A percentile compares a stretch with the other conserved stretches of the same genome.
Conservation (phyloP, 2,797 vertebrate species). For the Xenentodon cancila region DNA sequence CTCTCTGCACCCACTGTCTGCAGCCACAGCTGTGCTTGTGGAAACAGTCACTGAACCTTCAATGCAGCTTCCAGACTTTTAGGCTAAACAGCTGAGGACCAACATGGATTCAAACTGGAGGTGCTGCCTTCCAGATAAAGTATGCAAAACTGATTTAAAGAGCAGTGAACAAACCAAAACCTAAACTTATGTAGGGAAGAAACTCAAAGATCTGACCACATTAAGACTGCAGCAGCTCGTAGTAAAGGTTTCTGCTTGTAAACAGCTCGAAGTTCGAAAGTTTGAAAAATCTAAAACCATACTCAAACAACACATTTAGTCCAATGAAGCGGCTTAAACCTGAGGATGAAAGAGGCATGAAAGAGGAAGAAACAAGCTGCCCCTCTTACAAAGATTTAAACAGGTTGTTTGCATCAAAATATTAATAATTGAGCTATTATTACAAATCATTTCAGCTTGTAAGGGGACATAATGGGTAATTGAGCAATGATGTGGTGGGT, state of each 20-base stretch:
- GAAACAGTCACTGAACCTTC: constrained; percentile 9
- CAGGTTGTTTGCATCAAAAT: background rate
- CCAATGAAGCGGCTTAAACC: background rate
- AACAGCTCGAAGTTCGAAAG: too few species aligned
- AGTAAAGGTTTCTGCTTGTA: too few species aligned
- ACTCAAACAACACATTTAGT: background rate
- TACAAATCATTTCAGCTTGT: constrained; percentile 18
- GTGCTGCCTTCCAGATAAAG: too few species aligned
- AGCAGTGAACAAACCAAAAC: too few species aligned
- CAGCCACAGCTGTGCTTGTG: constrained; percentile 14
- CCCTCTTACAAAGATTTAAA: background rate
- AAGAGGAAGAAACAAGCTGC: background rate
- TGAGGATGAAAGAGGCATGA: too few species aligned
- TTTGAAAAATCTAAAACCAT: background rate
- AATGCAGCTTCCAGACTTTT: constrained; percentile 3
- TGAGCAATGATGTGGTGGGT: constrained; percentile 6
- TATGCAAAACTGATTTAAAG: too few species aligned
- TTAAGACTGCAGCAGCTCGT: too few species aligned
- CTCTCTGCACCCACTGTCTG: constrained; percentile 28
- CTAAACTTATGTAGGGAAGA: too few species aligned
- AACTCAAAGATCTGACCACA: too few species aligned
- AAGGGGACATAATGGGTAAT: constrained; percentile 3
- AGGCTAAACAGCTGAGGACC: background rate
- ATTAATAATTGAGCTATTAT: constrained; percentile 12
- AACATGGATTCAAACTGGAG: background rate